Evolutionary conservation across 1,140 invertebrate genomes (phyloP).

Genomic region (Nymphalis io): DNA sequence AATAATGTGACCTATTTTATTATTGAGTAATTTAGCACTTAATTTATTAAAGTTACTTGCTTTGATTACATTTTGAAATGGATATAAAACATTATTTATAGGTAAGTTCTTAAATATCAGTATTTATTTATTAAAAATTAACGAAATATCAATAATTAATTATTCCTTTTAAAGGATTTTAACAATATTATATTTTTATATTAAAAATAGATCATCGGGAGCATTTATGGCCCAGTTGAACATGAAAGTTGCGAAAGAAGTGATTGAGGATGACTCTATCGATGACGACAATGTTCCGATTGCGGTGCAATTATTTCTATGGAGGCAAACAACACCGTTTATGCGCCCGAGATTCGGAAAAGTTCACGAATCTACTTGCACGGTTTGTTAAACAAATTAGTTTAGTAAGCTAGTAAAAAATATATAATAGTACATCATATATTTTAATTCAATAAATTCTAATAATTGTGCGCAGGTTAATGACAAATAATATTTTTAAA

Average conservation of each 20-base stretch:
- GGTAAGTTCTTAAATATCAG: constrained; percentile 1
- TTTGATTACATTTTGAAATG: not conserved
- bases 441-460: not conserved
- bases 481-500: no score
- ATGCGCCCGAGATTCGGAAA: constrained; percentile 96
- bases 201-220: not conserved
- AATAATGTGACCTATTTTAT: constrained; percentile 37
- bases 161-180: not conserved
- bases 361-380: constrained; percentile 97
- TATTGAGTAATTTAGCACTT: constrained; percentile 13
- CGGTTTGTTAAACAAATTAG: constrained; percentile 83
- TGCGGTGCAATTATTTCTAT: constrained; percentile 98
- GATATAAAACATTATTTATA: constrained; percentile 8
- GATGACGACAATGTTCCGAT: constrained; percentile 93
- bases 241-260: constrained; percentile 66
- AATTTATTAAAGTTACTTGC: not conserved
- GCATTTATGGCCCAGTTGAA: constrained; percentile 22
- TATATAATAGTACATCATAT: no score
- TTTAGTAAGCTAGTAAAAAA: not conserved
- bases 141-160: no score
- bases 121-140: no score
- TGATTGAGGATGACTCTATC: constrained; percentile 81
- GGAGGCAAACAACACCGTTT: constrained; percentile 97
- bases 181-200: not conserved
- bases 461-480: not conserved